Percentiles rank a stretch among this genome's conserved stretches.
These are phyloP conservation scores for Heliothis peltigera DNA, from an alignment of 2,888 invertebrate species.

Conservation along the genomic window DNA sequence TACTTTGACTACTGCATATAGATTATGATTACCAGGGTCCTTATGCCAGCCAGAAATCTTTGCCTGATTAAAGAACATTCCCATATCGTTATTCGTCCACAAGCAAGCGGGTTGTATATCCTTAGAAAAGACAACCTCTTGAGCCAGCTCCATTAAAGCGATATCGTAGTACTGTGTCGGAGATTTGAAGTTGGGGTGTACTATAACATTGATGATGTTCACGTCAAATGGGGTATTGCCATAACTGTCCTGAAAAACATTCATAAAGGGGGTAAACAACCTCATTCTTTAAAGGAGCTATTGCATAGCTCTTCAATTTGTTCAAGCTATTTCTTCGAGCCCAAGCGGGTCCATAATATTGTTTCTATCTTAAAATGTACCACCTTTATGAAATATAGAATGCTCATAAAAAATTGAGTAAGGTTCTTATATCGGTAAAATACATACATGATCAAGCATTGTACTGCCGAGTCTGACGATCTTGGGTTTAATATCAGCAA, in stretches of 20 bases:
- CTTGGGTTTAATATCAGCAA: constrained; percentile 70
- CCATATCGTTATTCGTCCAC: constrained; percentile 64
- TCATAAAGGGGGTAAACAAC: no score
- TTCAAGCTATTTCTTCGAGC: no score
- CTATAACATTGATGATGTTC: constrained; percentile 68
- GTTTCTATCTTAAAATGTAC: no score
- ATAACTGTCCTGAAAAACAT: constrained; percentile 26
- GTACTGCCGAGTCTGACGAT: constrained; percentile 76
- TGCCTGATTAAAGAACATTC: constrained; percentile 61
- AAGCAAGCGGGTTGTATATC: constrained; percentile 78
- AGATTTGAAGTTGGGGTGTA: constrained; percentile 71
- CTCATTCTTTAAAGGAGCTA: no score
- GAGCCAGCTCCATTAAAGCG: constrained; percentile 73
- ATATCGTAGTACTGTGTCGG: constrained; percentile 79
- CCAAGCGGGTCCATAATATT: no score
- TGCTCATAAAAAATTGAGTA: no score
- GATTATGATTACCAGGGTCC: constrained; percentile 65
- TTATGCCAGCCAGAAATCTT: constrained; percentile 78
- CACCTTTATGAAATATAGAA: no score
- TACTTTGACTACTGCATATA: no score
- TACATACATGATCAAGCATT: constrained; percentile 65
- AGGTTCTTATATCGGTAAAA: not conserved
- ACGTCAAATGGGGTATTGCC: constrained; percentile 54
- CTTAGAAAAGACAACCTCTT: constrained; percentile 63
- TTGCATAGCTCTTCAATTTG: no score